These are phyloP conservation scores for Pterobdella sp. DNA, from an alignment of 2,888 invertebrate species.

Conservation along the genomic window DNA sequence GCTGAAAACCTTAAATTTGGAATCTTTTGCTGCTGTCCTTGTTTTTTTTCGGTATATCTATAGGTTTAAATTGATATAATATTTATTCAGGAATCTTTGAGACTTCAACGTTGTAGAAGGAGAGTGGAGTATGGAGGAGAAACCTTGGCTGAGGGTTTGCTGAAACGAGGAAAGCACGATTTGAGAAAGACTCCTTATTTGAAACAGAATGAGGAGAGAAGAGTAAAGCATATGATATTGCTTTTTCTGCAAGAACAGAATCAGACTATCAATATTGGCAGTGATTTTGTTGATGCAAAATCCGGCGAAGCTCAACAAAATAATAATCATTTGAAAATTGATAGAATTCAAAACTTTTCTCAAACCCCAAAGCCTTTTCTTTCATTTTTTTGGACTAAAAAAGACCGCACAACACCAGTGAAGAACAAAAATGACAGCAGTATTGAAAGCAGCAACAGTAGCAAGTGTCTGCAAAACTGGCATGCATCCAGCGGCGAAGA, in stretches of 20 bases:
- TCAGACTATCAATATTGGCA: neutral
- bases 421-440: too few relatives aligned
- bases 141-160: neutral
- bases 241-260: constrained; percentile 5
- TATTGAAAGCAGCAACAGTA: too few relatives aligned
- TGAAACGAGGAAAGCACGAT: neutral
- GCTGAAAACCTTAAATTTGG: too few relatives aligned
- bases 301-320: neutral
- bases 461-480: neutral
- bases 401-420: neutral
- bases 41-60: too few relatives aligned
- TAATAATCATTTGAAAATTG: neutral
- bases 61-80: neutral
- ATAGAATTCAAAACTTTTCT: neutral
- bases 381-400: constrained; percentile 1
- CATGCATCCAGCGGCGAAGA: neutral
- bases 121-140: constrained; percentile 3
- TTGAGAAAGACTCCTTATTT: neutral
- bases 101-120: neutral
- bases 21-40: too few relatives aligned
- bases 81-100: neutral
- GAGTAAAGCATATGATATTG: neutral
- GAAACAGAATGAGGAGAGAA: neutral
- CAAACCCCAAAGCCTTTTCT: constrained; percentile 5
- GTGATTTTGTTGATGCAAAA: neutral